Conservation (phyloP, 2,113 vertebrate species). For the Syngnathus typhle region DNA sequence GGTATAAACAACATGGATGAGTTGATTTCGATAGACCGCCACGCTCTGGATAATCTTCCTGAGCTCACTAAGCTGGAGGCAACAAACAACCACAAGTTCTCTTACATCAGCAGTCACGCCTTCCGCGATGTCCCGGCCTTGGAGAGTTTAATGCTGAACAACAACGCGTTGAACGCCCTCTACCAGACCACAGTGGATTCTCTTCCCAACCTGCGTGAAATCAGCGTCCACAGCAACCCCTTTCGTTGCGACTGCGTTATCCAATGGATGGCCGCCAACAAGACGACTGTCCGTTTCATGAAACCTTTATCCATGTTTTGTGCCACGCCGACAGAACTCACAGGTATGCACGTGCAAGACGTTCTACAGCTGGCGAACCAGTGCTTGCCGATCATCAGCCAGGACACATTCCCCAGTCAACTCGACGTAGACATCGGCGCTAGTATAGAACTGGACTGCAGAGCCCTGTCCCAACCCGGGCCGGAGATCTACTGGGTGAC, state of each 20-base stretch:
- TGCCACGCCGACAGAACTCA: conserved; percentile 82
- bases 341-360: conserved; percentile 84
- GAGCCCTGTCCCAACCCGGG: conserved; percentile 92
- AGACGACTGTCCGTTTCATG: conserved; percentile 92
- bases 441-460: conserved; percentile 83
- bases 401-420: conserved; percentile 83
- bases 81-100: conserved; percentile 94
- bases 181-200: conserved; percentile 87
- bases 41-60: conserved; percentile 90
- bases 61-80: conserved; percentile 95
- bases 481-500: conserved; percentile 98
- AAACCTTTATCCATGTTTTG: conserved; percentile 94
- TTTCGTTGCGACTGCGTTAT: conserved; percentile 93
- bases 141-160: conserved; percentile 97
- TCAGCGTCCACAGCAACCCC: conserved; percentile 94
- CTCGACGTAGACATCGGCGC: conserved; percentile 82
- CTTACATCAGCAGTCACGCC: conserved; percentile 84
- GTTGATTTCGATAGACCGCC: conserved; percentile 86
- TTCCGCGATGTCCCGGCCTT: conserved; percentile 90
- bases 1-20: conserved; percentile 97
- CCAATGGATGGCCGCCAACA: conserved; percentile 92
- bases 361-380: conserved; percentile 77
- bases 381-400: conserved; percentile 93
- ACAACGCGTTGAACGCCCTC: conserved; percentile 88
- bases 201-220: conserved; percentile 90